These are phyloP conservation scores for Dione juno DNA, from an alignment of 2,888 invertebrate species.

Conservation along the genomic window DNA sequence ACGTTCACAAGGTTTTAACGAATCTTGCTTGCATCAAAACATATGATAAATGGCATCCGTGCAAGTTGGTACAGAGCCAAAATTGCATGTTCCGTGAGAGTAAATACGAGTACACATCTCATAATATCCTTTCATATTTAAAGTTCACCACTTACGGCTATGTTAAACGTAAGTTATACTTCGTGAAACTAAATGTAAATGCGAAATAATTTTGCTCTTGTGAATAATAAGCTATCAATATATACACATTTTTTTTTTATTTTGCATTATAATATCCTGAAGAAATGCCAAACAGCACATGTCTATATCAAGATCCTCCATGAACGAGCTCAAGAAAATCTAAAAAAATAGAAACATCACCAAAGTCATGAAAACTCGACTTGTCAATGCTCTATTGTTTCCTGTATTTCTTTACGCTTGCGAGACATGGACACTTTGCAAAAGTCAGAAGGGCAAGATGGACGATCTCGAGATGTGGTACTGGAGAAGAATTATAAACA, in stretches of 20 bases:
- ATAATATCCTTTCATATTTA: constrained; percentile 26
- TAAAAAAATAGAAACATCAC: too few species aligned
- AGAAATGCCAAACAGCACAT: too few species aligned
- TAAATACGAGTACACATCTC: constrained; percentile 17
- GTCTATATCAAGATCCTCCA: too few species aligned
- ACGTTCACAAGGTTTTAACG: constrained; percentile 3
- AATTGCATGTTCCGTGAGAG: constrained; percentile 26
- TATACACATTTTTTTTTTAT: not conserved
- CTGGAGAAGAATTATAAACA: too few species aligned
- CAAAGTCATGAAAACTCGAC: too few species aligned
- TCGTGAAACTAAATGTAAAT: not conserved
- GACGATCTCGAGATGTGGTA: too few species aligned
- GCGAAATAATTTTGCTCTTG: not conserved
- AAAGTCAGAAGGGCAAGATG: too few species aligned
- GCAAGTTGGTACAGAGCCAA: constrained; percentile 26
- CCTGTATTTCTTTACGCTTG: too few species aligned
- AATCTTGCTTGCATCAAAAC: constrained; percentile 4
- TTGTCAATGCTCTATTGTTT: too few species aligned
- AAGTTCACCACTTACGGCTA: constrained; percentile 18
- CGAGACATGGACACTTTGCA: too few species aligned
- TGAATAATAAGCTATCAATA: not conserved
- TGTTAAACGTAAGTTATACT: constrained; percentile 8
- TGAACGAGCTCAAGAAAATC: too few species aligned
- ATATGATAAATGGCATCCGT: constrained; percentile 10
- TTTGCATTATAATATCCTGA: too few species aligned